Evolutionary conservation across 2,888 invertebrate species (phyloP), one percentile per base, ranked within the genome.

Genomic region (Cephus spinipes): DNA sequence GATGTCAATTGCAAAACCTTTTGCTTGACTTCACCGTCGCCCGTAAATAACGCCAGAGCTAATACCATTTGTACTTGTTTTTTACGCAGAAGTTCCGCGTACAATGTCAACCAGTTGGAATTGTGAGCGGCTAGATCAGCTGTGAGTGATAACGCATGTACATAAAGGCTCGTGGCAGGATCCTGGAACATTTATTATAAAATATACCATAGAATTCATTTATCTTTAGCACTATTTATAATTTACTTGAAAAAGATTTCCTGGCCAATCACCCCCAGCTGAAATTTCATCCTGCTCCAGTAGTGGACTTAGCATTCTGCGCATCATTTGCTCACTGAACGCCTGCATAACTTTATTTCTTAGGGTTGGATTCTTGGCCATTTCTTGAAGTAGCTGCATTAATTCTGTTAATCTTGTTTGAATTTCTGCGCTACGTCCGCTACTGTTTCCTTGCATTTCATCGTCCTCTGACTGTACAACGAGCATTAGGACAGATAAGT

Each of bases 141-240:
- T n/a, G 93, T 90, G 33, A 94, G 87, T 6, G 91, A 92, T 69
- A 94, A 84, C 1, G 93, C 92, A 84, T 93, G 91, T 68, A 93
- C 88, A 79, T 92, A 93, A 75, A 93, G 89, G 71, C 91, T 90
- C 31, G 92, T 91, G 1, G 92, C 89, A 77, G 93, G 91, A 76
- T 90, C 88, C 79, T 92, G 88, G 71, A 85, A 88, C 55, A 86
- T 85, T 76, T 87, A 36, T 9, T 76, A 69, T 68, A 55, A 12
- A 40, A 74, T 75, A 32, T 32, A 68, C 15, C 36, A 36, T 31
- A 77, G 73, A 40, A 12, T 40, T 40, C 2, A 15, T 15, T 40
- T 6, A 40, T 15, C 40, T 15, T 15, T 15, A 15, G 40, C 15
- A 40, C 15, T 15, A 6, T 15, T 15, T 15, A 15, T 6, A 32